Evolutionary conservation across 2,797 vertebrate genomes (phyloP), one percentile per base, ranked within the genome.

Genomic region (Hydrolagus colliei): DNA sequence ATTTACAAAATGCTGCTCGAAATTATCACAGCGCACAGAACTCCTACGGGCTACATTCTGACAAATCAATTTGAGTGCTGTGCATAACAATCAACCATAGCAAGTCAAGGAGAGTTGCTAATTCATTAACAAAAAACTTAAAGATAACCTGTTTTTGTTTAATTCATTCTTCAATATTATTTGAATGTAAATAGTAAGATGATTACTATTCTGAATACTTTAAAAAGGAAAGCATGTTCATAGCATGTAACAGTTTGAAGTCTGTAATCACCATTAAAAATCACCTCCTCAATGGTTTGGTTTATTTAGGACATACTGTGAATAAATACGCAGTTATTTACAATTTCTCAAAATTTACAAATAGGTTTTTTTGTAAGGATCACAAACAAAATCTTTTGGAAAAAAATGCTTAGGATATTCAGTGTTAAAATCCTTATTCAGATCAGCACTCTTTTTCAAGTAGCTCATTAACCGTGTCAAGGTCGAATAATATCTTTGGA

Each of bases 401-500:
- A 35, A 82, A 82, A 41, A 67, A 32, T 82, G 32, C 79, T 71
- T 68, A 71, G 79, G 79, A 27, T 9, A 84, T 68, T 52, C 79
- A 84, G 79, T 71, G 63, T 68, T 68, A 82, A 9, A 84, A 68
- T 71, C 71, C 65, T 82, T 68, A 41, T 18, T 68, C 79, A 52
- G 32, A 52, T 84, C 32, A 71, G 65, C 65, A 84, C 32, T 84
- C 32, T 35, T 84, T 84, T 84, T 14, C 63, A 68, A 68, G 35
- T 41, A n/a, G 65, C 9, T 41, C 32, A 68, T 32, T 9, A 35
- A 41, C 79, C 32, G 63, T 84, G 63, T 84, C 27, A 41, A 71
- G 16, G 32, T 84, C 65, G n/a, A 59, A 52, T 77, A 84, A 41
- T 52, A n/a, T 71, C 79, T 84, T 84, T 71, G 63, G 65, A 84